Percentiles rank a stretch among this genome's conserved stretches.
Evolutionary conservation across 2,888 invertebrate genomes (phyloP).

Genomic region (Cataglyphis rosenhaueri): DNA sequence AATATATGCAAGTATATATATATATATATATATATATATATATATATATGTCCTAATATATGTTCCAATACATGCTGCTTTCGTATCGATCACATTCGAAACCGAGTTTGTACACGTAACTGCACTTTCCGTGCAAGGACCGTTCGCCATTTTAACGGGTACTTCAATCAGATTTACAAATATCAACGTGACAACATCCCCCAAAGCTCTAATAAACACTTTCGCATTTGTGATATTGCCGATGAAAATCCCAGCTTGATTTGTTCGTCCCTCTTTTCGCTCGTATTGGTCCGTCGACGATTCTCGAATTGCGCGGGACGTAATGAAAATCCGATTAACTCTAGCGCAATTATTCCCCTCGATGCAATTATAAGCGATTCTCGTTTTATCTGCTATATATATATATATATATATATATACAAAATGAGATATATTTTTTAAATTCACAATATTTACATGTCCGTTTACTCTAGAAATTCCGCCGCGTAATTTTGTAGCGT

Average conservation of each 20-base stretch:
- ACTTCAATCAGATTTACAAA: slow-evolving; percentile 55
- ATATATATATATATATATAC: not conserved
- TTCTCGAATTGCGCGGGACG: slow-evolving; percentile 54
- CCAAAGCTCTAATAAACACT: slow-evolving; percentile 56
- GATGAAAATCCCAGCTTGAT: slow-evolving; percentile 45
- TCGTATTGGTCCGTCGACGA: slow-evolving; percentile 59
- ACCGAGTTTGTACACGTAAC: slow-evolving; percentile 51
- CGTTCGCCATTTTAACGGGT: slow-evolving; percentile 39
- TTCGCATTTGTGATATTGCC: slow-evolving; percentile 23
- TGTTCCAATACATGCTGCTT: slow-evolving; percentile 29
- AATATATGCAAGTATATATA: not conserved
- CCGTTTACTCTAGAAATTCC: slow-evolving; percentile 50
- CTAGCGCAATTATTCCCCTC: slow-evolving; percentile 61
- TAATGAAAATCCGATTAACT: slow-evolving; percentile 71
- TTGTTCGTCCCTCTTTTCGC: slow-evolving; percentile 43
- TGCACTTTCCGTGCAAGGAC: slow-evolving; percentile 50
- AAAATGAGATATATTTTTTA: slow-evolving; percentile 28
- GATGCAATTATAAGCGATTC: slow-evolving; percentile 67
- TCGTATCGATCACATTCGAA: slow-evolving; percentile 52
- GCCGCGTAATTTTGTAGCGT: slow-evolving; percentile 48
- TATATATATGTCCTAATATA: slow-evolving; percentile 12
- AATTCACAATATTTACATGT: slow-evolving; percentile 19
- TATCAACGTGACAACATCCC: slow-evolving; percentile 47
- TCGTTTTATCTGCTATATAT: slow-evolving; percentile 46
- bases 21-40: not conserved